Evolutionary conservation across 1,140 invertebrate genomes (phyloP), one percentile per base, ranked within the genome.

Genomic region (Penaeus chinensis): DNA sequence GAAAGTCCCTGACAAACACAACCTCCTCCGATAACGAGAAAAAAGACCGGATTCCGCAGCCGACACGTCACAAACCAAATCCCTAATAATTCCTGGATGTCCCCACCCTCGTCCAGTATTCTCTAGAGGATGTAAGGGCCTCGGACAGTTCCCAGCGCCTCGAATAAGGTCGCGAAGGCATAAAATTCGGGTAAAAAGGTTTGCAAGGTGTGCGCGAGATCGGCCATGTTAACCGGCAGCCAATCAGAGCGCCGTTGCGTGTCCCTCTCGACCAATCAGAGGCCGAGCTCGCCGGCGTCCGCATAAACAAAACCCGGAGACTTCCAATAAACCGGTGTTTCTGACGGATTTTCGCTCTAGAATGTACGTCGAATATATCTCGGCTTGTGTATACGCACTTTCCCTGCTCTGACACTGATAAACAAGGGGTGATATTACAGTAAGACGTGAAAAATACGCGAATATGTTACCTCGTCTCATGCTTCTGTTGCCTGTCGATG

Each of bases 201-300:
- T 24, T 76, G 32, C n/a, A 4, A 62, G 10, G n/a, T 20, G 24
- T 76, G 42, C 19, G 54, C 24, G 42, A 63, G 42, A 74, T 11
- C 42, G 82, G 7, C 54, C 13, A 63, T 62, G 32, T 61, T 24
- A 10, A 22, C 78, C 79, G 60, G 78, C 78, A 42, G 27, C 86
- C 86, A 87, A 87, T 87, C 54, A 63, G 69, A 83, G 86, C 71
- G 71, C 13, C 47, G 85, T 66, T 83, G 81, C 86, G 86, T 87
- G 86, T 77, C 86, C 61, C 69, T 61, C 24, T 78, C 86, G 27
- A 32, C 86, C 86, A 87, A 87, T 87, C 69, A 83, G 65, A 24
- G 71, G 7, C 18, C 54, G n/a, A 18, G 13, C 42, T 87, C 66
- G 32, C 54, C 86, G 86, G 86, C 86, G 71, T 87, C 80, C 54